Base-by-base conservation (phyloP, 2,113 vertebrate species). In the Sula dactylatra region DNA sequence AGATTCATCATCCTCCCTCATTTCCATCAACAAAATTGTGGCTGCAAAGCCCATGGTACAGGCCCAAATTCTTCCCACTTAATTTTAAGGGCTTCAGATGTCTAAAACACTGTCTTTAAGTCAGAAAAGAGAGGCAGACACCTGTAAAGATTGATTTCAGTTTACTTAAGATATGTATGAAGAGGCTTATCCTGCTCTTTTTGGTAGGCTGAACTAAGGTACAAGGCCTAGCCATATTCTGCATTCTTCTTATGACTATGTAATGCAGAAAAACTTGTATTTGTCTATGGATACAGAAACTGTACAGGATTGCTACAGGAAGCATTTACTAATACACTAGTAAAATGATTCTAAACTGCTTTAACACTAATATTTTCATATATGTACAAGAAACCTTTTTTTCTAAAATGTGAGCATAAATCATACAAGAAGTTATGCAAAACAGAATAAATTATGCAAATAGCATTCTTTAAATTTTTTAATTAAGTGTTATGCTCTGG, bases 361-460 rank as follows among this genome's bases (percentile, higher is more conserved):
- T 55, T n/a, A 79, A 50, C 7, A 32, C 4, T n/a, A 77, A 66
- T 14, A 94, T 67, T 72, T 78, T 59, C 40, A 66, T 58, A 64
- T 52, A 67, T 70, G 22, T 14, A 56, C 44, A 45, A 45, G 16
- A 45, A 45, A 45, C 16, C 44, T 45, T 38, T 27, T 29, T 78
- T 70, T 47, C n/a, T 81, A 32, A 90, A 89, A 61, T 71, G 8
- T 36, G 12, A 72, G 20, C 27, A 87, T 58, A 92, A 92, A 82
- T 79, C 40, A 69, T 42, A 64, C 13, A 80, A 15, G 9, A 92
- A 89, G 7, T 32, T 66, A 87, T 59, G 45, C 38, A 94, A 89
- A 89, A 38, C 10, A 49, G 69, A 91, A 74, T 42, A 92, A 94
- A 92, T 54, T 87, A 86, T 88, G 54, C 47, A 92, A 84, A 91